Evolutionary conservation across 2,888 invertebrate species (phyloP), one percentile per base, ranked within the genome.

Genomic region (Pollenia amentaria): DNA sequence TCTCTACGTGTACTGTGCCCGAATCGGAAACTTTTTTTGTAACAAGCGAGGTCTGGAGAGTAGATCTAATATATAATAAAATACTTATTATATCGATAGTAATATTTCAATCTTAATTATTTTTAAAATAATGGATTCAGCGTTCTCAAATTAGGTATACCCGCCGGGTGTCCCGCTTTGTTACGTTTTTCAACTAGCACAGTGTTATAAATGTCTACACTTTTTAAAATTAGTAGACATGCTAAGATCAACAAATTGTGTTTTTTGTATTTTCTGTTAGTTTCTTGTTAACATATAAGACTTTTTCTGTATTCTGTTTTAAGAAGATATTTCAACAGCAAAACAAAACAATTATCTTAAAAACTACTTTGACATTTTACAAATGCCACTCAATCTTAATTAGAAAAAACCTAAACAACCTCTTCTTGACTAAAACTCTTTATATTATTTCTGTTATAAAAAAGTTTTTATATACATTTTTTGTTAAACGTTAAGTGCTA

Each of bases 321-420:
- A 73, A 42, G 46, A 55, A 48, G 3, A 38, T 64, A 42, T 69
- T 73, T 81, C 65, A 55, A 78, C 75, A 76, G 65, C 86, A 83
- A 83, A 86, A 79, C 83, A 79, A 86, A 75, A 83, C 79, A 83
- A 83, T 86, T 86, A 83, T 83, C 79, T 76, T 79, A 64, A 86
- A 85, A 86, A 79, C 82, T 79, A 83, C 83, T 79, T 82, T 86
- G 86, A 83, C 86, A 85, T 85, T 78, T 85, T 78, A 86, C 86
- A 76, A 83, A 86, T 83, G 79, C 79, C 83, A 83, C 78, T 86
- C 83, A 86, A 83, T 83, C 86, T 83, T 83, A 86, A 86, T 86
- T 86, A 86, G 51, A 86, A 83, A 79, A 75, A 82, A 83, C 75
- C 78, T 76, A 79, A 86, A 79, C 79, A 83, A 83, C 79, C 75